phyloP scores from a whole-genome alignment of 2,888 invertebrate genomes.

The Caenorhabditis drosophilae region DNA sequence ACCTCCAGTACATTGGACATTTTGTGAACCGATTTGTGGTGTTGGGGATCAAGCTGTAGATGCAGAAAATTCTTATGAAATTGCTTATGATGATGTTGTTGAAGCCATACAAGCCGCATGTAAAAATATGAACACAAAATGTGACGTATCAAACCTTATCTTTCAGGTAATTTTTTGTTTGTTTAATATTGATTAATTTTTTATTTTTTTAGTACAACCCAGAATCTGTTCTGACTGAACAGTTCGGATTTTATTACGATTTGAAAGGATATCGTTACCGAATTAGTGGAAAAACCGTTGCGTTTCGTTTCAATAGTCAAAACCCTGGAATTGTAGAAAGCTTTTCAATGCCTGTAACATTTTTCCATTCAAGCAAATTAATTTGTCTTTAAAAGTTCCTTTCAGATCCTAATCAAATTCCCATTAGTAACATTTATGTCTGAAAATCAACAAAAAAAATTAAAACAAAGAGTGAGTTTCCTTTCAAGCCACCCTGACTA shows the following conservation, averaged over 20 bases:
- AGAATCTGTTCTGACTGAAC: conserved; percentile 36
- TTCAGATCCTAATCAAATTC: conserved; percentile 9
- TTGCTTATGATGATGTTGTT: conserved; percentile 48
- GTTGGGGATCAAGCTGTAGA: conserved; percentile 59
- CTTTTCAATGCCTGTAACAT: conserved; percentile 23
- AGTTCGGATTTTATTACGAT: conserved; percentile 41
- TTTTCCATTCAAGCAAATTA: too few relatives aligned
- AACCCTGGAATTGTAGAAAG: conserved; percentile 21
- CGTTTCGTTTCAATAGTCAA: conserved; percentile 28
- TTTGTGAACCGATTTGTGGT: conserved; percentile 53
- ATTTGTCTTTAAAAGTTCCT: too few relatives aligned
- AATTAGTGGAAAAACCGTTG: conserved; percentile 37
- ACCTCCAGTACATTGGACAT: conserved; percentile 58
- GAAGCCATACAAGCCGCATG: conserved; percentile 43
- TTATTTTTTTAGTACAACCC: conserved; percentile 33
- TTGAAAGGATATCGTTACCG: conserved; percentile 34
- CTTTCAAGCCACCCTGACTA: too few relatives aligned
- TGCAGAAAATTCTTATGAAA: conserved; percentile 51
- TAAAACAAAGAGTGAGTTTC: conserved; percentile 21
- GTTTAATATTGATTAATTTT: too few relatives aligned
- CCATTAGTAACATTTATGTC: conserved; percentile 8
- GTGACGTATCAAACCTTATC: neutral
- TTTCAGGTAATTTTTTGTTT: neutral
- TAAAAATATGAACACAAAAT: conserved; percentile 6
- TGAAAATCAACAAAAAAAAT: conserved; percentile 8